Evolutionary conservation across 2,888 invertebrate species (phyloP).

Genomic region (Papilio elwesi): DNA sequence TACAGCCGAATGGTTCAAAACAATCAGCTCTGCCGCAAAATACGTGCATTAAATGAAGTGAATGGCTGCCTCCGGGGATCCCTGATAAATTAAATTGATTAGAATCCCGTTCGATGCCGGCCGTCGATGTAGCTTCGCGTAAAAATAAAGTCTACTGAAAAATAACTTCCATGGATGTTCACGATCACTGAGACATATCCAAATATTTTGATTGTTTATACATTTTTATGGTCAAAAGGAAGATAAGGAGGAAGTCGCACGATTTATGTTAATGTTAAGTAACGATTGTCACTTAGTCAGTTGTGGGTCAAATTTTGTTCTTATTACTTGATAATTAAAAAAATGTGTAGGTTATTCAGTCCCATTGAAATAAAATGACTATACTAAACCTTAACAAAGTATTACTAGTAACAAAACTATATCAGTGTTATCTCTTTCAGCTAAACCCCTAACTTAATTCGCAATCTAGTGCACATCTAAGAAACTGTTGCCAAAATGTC

Average conservation of each 20-base stretch:
- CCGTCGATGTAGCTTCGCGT: slow-evolving; percentile 73
- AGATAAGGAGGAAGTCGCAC: too few species aligned
- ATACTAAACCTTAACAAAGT: neutral
- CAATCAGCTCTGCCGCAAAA: slow-evolving; percentile 84
- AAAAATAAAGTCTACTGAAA: slow-evolving; percentile 81
- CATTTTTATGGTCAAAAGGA: neutral
- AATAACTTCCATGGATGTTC: slow-evolving; percentile 68
- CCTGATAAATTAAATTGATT: slow-evolving; percentile 85
- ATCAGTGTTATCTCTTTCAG: slow-evolving; percentile 34
- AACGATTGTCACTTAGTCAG: too few species aligned
- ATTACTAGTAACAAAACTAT: slow-evolving; percentile 14
- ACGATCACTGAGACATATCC: slow-evolving; percentile 54
- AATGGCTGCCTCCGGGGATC: slow-evolving; percentile 82
- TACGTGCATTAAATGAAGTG: slow-evolving; percentile 85
- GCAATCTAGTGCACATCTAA: slow-evolving; percentile 61
- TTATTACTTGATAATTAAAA: too few species aligned
- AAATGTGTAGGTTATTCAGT: too few species aligned
- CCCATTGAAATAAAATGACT: too few species aligned
- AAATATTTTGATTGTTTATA: slow-evolving; percentile 50
- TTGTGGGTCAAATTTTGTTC: too few species aligned
- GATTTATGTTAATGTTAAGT: too few species aligned
- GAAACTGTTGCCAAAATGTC: slow-evolving; percentile 68
- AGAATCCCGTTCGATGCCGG: slow-evolving; percentile 81
- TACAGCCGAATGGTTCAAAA: slow-evolving; percentile 84
- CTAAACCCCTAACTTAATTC: slow-evolving; percentile 49